Base-by-base conservation (phyloP, 2,113 vertebrate species). In the Nyctereutes procyonoides region DNA sequence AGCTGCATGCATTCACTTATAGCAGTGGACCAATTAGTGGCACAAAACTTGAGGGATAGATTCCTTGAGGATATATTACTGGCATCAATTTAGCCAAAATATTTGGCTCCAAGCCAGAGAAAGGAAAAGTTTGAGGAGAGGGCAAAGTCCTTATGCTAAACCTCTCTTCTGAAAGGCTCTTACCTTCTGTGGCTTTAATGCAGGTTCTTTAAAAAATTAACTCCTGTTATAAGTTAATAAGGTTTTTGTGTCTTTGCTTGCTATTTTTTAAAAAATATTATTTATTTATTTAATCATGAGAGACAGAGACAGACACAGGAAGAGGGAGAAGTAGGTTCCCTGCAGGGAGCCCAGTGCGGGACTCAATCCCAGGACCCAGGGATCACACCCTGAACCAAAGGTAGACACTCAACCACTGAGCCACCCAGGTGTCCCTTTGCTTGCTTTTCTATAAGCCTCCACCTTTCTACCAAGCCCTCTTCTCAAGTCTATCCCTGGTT, bases 1-100 rank as follows among this genome's bases (percentile, higher is more conserved):
- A 32, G 13, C 3, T 58, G 2, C 0, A 0, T 19, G 51, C 2
- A 32, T 20, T 48, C 3, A 22, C 17, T 56, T 38, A 0, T 4
- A 1, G 58, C 71, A 20, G 15, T 35, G 55, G 43, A 38, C 26
- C 11, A 60, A 56, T 60, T 43, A 48, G 43, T 55, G 71, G 51
- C 22, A 92, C 26, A 60, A 74, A 84, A 38, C n/a, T 63, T 12
- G 30, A 91, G 30, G 10, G 88, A 30, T 38, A 62, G 9, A 92
- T 63, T 77, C 3, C 62, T 91, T 35, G 26, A 94, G 67, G n/a
- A 71, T 5, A 2, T 19, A 26, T 55, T 76, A 10, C 13, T 81
- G 17, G 55, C 3, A 71, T 53, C 88, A 95, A 69, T 22, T 84
- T 85, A 28, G 11, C 38, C 24, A 28, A 84, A 13, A 92, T 16